Evolutionary conservation across 2,797 vertebrate genomes (phyloP).

Genomic region (Sylvia borin): DNA sequence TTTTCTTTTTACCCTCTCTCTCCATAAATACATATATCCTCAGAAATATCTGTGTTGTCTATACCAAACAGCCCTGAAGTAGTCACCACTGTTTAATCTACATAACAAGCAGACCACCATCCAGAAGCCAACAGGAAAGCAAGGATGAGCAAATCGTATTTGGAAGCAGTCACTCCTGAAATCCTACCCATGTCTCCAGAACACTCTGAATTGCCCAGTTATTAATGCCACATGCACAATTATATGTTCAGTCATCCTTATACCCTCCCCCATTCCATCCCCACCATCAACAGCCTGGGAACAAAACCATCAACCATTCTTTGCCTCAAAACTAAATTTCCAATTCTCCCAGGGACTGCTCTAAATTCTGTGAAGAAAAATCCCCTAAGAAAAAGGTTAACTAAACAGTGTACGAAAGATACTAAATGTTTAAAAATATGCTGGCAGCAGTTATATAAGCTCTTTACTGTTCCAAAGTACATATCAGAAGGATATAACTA

Average conservation of each 20-base stretch:
- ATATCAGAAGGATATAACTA: conserved; percentile 60
- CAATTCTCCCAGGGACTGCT: conserved; percentile 65
- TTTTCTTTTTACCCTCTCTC: not conserved
- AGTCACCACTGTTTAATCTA: not conserved
- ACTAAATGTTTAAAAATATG: conserved; percentile 68
- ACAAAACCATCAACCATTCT: conserved; percentile 15
- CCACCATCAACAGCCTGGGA: conserved; percentile 21
- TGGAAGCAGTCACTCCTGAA: not conserved
- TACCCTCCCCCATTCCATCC: not conserved
- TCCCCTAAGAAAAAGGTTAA: conserved; percentile 59
- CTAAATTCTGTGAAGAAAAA: conserved; percentile 68
- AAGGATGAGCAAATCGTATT: not conserved
- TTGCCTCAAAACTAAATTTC: conserved; percentile 58
- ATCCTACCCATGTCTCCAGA: not conserved
- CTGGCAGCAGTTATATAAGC: conserved; percentile 56
- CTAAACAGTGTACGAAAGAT: conserved; percentile 53
- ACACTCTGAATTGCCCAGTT: not conserved
- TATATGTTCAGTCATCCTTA: not conserved
- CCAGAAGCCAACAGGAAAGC: not conserved
- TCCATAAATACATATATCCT: not conserved
- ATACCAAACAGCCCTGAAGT: not conserved
- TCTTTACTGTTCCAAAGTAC: conserved; percentile 58
- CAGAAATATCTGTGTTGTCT: not conserved
- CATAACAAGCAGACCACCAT: not conserved
- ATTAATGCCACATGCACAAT: not conserved